Evolutionary conservation across 2,888 invertebrate genomes (phyloP).

Genomic region (Tipula lateralis): DNA sequence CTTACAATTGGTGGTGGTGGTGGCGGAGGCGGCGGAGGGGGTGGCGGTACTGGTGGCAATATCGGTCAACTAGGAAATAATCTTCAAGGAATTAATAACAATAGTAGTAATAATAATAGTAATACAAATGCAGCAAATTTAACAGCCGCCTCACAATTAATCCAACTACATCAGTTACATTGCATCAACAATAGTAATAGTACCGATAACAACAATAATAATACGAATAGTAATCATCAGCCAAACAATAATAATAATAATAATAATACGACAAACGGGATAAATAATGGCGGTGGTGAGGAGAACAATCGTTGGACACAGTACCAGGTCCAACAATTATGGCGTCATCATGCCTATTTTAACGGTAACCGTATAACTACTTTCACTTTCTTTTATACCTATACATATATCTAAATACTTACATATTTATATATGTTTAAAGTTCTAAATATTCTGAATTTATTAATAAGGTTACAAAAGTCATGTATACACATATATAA

Average conservation of each 20-base stretch:
- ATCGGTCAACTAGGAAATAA: conserved; percentile 46
- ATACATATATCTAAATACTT: not conserved
- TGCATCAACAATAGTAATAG: conserved; percentile 28
- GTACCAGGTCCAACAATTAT: conserved; percentile 50
- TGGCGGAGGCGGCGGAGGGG: not conserved
- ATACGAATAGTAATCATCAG: conserved; percentile 35
- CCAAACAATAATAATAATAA: conserved; percentile 33
- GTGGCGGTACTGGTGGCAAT: conserved; percentile 39
- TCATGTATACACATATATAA: not conserved
- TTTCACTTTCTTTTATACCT: not conserved
- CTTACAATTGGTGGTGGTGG: conserved; percentile 39
- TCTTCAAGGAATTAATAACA: conserved; percentile 41
- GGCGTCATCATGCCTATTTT: conserved; percentile 49
- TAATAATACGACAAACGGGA: conserved; percentile 32
- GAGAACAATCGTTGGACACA: conserved; percentile 50
- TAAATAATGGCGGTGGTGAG: conserved; percentile 38
- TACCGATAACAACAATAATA: conserved; percentile 33
- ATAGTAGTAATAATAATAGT: conserved; percentile 38
- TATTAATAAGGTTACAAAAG: not conserved
- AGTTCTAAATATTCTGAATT: not conserved
- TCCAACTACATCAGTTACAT: conserved; percentile 32
- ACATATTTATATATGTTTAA: not conserved
- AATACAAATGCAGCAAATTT: conserved; percentile 34
- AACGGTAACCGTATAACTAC: conserved; percentile 42
- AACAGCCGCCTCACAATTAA: conserved; percentile 33